Evolutionary conservation across 2,113 vertebrate genomes (phyloP), one percentile per base, ranked within the genome.

Genomic region (Catagonus wagneri): DNA sequence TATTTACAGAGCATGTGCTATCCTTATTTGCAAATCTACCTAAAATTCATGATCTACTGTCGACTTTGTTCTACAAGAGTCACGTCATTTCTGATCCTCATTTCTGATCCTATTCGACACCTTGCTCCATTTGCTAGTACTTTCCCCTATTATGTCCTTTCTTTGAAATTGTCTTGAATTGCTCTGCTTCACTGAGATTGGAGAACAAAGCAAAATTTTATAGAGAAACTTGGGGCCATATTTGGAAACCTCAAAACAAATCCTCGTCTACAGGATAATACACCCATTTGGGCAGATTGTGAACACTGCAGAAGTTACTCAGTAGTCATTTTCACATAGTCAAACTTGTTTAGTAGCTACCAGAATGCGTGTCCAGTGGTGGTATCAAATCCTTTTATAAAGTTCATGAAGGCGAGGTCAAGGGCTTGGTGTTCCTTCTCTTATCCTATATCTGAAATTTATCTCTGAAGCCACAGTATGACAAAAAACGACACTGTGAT

Each of bases 41-140:
- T 97, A 95, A 96, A 97, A 97, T 94, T 87, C 75, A 85, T 97
- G 61, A 96, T 95, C 94, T n/a, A n/a, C n/a, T 92, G 78, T 95
- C 97, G 92, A 94, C 92, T 93, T 89, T 97, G 87, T 97, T 96
- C 95, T 96, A 90, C 65, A 86, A 80, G 10, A 91, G 65, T 95
- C 76, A 66, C 29, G 56, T 84, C 6, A 0, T 61, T 95, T 95
- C 85, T 50, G 60, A 96, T 74, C 83, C 61, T 84, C 6, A 0
- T 61, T 95, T 95, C 85, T 50, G 60, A 96, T 74, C 78, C 90
- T 81, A 68, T 39, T 88, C 90, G 88, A 84, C 85, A 85, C 90
- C 93, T 92, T 96, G 60, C 12, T 88, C 56, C 89, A 23, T 72
- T 79, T 90, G 83, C 50, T 88, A 68, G 60, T 84, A 44, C 54